phyloP scores from a whole-genome alignment of 2,113 vertebrate genomes.

The Setophaga petechia region DNA sequence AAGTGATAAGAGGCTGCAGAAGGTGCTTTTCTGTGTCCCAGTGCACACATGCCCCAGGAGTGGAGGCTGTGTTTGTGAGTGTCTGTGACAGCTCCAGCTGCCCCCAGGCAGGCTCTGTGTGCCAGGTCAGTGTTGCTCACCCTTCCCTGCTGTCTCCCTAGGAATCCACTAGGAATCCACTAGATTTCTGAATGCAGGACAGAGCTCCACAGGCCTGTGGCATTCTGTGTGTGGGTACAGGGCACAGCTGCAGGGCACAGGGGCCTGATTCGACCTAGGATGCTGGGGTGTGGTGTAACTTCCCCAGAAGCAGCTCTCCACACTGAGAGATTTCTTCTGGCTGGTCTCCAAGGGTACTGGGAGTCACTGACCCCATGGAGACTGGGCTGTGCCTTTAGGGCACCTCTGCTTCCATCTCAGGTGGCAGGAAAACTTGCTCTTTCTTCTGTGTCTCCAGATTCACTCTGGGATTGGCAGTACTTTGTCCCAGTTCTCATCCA shows the following conservation, averaged over 20 bases:
- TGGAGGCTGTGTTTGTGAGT: accelerated
- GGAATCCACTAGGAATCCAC: accelerated
- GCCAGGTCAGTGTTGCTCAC: accelerated
- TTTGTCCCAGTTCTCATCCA: not conserved
- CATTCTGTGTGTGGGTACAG: not conserved
- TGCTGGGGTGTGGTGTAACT: not conserved
- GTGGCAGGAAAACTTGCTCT: accelerated
- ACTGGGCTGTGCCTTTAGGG: not conserved
- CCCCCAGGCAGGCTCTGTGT: not conserved
- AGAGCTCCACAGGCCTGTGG: not conserved
- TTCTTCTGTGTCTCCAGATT: not conserved
- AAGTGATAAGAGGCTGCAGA: accelerated
- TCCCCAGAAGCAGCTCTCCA: not conserved
- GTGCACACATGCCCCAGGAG: not conserved
- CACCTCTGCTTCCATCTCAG: not conserved
- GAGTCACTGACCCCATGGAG: not conserved
- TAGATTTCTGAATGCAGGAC: not conserved
- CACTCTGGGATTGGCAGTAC: accelerated
- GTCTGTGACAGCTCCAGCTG: not conserved
- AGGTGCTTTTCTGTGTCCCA: accelerated
- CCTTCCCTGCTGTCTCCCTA: not conserved
- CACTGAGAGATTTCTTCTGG: not conserved
- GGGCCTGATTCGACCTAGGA: accelerated
- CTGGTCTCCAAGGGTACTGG: not conserved
- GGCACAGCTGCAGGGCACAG: not conserved